phyloP scores from a whole-genome alignment of 2,797 vertebrate species.

The Rhabdophis nuchalis region DNA sequence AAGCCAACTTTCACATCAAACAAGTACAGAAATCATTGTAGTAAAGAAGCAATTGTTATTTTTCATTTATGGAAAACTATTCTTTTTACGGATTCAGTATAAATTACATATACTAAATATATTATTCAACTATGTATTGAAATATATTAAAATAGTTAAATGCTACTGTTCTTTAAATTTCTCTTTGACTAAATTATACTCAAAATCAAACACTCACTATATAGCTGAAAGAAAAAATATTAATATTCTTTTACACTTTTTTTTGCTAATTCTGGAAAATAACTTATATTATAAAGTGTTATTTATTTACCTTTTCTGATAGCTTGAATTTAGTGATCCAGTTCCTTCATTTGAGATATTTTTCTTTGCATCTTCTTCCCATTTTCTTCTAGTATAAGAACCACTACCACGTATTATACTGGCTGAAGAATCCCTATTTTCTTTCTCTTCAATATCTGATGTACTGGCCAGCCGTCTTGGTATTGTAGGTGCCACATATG shows the following conservation, averaged over 20 bases:
- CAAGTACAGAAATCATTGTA: not conserved
- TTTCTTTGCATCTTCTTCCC: slow-evolving; percentile 96
- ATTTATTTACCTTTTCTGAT: slow-evolving; percentile 88
- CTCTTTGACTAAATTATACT: not conserved
- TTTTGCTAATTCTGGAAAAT: not conserved
- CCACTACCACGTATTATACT: slow-evolving; percentile 89
- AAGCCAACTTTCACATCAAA: not conserved
- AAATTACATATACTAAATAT: not conserved
- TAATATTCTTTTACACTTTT: not conserved
- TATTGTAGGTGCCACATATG: slow-evolving; percentile 92
- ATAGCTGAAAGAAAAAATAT: not conserved
- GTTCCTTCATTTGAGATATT: slow-evolving; percentile 86
- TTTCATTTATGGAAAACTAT: not conserved
- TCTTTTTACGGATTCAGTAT: not conserved
- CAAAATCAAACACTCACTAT: not conserved
- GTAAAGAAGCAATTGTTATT: not conserved
- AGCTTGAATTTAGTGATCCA: slow-evolving; percentile 78
- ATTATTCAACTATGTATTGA: not conserved
- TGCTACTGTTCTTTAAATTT: not conserved
- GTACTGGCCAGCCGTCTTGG: slow-evolving; percentile 92
- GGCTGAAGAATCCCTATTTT: slow-evolving; percentile 91
- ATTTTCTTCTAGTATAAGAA: slow-evolving; percentile 94
- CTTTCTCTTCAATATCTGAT: slow-evolving; percentile 95
- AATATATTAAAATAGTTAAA: not conserved
- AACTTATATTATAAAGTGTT: not conserved